Conservation (phyloP, 2,113 vertebrate genomes). For the Otocyon megalotis region DNA sequence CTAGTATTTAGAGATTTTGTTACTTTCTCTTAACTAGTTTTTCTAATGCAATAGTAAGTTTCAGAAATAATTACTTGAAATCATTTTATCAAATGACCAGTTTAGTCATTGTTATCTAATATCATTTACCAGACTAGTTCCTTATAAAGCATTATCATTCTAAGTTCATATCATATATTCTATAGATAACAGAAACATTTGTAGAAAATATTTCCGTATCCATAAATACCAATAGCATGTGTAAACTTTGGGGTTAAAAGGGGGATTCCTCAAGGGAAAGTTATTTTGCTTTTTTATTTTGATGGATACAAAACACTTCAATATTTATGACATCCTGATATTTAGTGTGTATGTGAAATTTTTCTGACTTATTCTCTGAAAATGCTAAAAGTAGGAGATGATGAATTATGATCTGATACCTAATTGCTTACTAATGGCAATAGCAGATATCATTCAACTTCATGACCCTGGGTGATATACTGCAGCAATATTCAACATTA, state of each 20-base stretch:
- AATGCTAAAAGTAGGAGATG: slow-evolving; percentile 41
- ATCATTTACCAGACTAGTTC: slow-evolving; percentile 41
- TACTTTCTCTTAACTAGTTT: slow-evolving; percentile 52
- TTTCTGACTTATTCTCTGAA: slow-evolving; percentile 39
- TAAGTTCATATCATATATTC: slow-evolving; percentile 22
- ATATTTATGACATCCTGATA: not conserved
- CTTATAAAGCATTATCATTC: not conserved
- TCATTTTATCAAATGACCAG: not conserved
- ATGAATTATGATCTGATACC: slow-evolving; percentile 25
- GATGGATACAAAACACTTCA: slow-evolving; percentile 34
- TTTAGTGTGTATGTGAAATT: not conserved
- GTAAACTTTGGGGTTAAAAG: not conserved
- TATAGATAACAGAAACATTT: not conserved
- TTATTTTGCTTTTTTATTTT: slow-evolving; percentile 60
- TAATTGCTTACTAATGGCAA: slow-evolving; percentile 44
- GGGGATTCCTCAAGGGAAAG: not conserved
- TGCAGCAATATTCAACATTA: not conserved
- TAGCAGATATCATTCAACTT: slow-evolving; percentile 8
- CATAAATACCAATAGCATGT: slow-evolving; percentile 36
- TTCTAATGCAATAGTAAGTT: slow-evolving; percentile 48
- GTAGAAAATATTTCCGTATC: slow-evolving; percentile 36
- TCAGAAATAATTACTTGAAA: slow-evolving; percentile 60
- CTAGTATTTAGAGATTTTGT: slow-evolving; percentile 47
- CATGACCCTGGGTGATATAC: not conserved
- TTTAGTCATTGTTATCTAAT: slow-evolving; percentile 39